Evolutionary conservation across 92 coral and sea anemone species (phyloP).

Genomic region (Pocillopora meandrina): DNA sequence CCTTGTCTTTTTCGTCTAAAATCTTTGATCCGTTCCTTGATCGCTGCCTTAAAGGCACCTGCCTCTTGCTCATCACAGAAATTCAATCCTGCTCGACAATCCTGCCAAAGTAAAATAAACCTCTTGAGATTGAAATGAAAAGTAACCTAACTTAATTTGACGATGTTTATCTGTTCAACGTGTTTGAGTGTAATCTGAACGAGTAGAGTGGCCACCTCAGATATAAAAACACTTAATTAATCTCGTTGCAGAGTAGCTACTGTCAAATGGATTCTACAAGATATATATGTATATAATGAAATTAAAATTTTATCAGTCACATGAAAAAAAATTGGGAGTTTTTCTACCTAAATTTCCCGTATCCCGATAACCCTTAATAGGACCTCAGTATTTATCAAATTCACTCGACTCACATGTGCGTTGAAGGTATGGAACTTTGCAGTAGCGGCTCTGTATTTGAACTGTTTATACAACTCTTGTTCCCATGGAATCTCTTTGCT

Average conservation of each 20-base stretch:
- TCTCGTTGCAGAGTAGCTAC: no score
- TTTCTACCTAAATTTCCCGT: no score
- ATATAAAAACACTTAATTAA: no score
- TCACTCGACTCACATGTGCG: slow-evolving; percentile 77
- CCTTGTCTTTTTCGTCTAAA: slow-evolving; percentile 88
- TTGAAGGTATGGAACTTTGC: slow-evolving; percentile 84
- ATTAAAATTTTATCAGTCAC: no score
- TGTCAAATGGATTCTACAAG: no score
- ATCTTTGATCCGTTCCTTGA: slow-evolving; percentile 88
- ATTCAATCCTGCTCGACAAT: slow-evolving; percentile 91
- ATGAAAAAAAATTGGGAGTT: no score
- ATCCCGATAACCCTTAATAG: not conserved
- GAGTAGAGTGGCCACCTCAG: no score
- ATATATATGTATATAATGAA: no score
- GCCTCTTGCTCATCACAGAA: slow-evolving; percentile 89
- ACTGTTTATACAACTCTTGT: slow-evolving; percentile 94
- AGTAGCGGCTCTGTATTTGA: slow-evolving; percentile 90
- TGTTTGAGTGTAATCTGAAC: no score
- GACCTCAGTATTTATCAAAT: no score
- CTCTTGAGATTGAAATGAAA: not conserved
- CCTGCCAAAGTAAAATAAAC: slow-evolving; percentile 48
- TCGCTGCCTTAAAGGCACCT: slow-evolving; percentile 73
- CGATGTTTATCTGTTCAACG: no score
- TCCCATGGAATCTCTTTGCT: slow-evolving; percentile 75
- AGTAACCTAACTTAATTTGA: no score